Evolutionary conservation across 2,113 vertebrate genomes (phyloP), one percentile per base, ranked within the genome.

Genomic region (Labrus mixtus): DNA sequence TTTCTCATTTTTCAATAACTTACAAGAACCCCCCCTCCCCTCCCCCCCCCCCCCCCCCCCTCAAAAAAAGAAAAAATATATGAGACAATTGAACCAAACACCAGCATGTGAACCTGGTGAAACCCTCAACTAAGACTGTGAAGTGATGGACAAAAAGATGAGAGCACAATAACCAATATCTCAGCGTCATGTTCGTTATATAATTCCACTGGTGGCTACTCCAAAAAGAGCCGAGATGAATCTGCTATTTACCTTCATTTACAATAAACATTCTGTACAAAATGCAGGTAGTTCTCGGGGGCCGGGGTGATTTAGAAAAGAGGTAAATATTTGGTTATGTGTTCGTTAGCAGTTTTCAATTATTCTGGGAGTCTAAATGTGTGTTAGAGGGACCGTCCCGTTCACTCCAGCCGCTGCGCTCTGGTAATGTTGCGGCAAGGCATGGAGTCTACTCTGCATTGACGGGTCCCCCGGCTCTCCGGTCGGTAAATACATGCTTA

Each of bases 401-500:
- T 97, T 98, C 75, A 97, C 97, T 86, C 96, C 97, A 82, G 96
- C 95, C 90, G 96, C 89, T 88, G 96, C 95, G 93, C 96, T 95
- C 95, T 97, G 97, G 94, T 99, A 99, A 92, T 98, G 97, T 84
- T 97, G 97, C 85, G 97, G 96, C 90, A 98, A 90, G 73, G 96
- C 95, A 87, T 98, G 97, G 66, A 99, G 96, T 91, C 97, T 96
- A 93, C 96, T 96, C 82, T 97, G 97, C 81, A 97, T 97, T 54
- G 95, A 95, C 83, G 97, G 96, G 89, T 97, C 97, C 58, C 95
- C 96, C 46, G 95, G 94, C 90, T 98, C 97, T 73, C 97, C 96
- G 70, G 95, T 96, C 23, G 97, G 97, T 95, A 98, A 96, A 96
- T 98, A 99, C 97, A 99, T 98, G 94, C 97, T 99, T 93, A 99